A percentile compares a stretch with the other conserved stretches of the same genome.
These are phyloP conservation scores for Myotis daubentonii DNA, from an alignment of 2,797 vertebrate species.

Conservation along the genomic window DNA sequence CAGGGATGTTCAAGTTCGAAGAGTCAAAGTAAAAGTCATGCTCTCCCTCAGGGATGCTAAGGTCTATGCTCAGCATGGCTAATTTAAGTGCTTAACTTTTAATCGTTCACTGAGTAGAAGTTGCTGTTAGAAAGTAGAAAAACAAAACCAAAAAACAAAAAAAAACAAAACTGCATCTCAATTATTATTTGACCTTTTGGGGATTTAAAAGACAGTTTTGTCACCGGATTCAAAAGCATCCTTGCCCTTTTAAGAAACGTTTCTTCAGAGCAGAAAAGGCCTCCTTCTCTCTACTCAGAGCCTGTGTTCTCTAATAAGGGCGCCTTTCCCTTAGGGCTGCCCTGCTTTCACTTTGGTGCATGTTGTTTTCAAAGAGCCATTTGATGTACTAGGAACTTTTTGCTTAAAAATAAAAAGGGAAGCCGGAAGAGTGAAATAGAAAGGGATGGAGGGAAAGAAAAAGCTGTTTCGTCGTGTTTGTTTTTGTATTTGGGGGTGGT, in stretches of 20 bases:
- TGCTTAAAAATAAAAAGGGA: constrained; percentile 73
- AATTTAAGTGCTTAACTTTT: constrained; percentile 69
- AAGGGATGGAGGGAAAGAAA: neutral
- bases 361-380: constrained; percentile 79
- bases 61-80: constrained; percentile 67
- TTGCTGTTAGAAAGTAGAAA: constrained; percentile 49
- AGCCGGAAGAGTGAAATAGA: constrained; percentile 43
- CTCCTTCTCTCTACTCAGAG: constrained; percentile 70
- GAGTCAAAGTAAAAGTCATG: constrained; percentile 66
- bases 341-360: constrained; percentile 70
- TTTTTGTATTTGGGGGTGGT: constrained; percentile 5
- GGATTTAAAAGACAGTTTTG: constrained; percentile 73
- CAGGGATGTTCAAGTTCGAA: constrained; percentile 60
- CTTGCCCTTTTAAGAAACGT: constrained; percentile 41
- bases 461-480: neutral
- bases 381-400: constrained; percentile 77
- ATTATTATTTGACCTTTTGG: constrained; percentile 74
- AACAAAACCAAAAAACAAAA: neutral
- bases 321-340: constrained; percentile 56
- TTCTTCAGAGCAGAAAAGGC: constrained; percentile 59
- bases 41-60: constrained; percentile 63
- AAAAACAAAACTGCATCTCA: constrained; percentile 51
- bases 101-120: constrained; percentile 66
- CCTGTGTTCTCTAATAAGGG: constrained; percentile 57
- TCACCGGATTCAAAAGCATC: constrained; percentile 58